A percentile compares a stretch with the other conserved stretches of the same genome.
Evolutionary conservation across 2,888 invertebrate species (phyloP).

Genomic region (Mythimna albipuncta): DNA sequence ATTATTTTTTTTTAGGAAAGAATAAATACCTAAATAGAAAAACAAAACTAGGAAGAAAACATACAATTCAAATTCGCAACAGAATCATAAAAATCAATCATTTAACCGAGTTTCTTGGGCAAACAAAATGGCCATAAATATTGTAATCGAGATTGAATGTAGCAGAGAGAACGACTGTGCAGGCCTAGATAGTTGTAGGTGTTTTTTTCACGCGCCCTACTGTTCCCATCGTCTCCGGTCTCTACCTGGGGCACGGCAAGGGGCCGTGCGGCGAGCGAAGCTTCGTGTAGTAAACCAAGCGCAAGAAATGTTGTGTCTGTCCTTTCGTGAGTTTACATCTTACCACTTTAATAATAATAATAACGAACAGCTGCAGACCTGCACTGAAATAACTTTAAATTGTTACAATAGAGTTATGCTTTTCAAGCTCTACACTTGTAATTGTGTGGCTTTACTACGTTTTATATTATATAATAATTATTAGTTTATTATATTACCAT

Average conservation of each 20-base stretch:
- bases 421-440: neutral
- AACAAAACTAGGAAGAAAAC: neutral
- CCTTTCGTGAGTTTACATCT: constrained; percentile 61
- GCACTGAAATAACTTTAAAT: neutral
- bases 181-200: constrained; percentile 24
- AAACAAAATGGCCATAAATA: constrained; percentile 52
- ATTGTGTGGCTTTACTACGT: constrained; percentile 1
- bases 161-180: neutral
- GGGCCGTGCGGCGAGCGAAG: constrained; percentile 77
- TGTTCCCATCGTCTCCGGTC: constrained; percentile 45
- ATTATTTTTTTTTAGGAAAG: too few species aligned
- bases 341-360: constrained; percentile 60
- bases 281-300: constrained; percentile 67
- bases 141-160: constrained; percentile 37
- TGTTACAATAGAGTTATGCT: neutral
- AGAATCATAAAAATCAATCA: constrained; percentile 27
- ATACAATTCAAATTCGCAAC: constrained; percentile 12
- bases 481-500: neutral
- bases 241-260: constrained; percentile 78
- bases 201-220: constrained; percentile 63
- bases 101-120: constrained; percentile 16
- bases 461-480: constrained; percentile 3
- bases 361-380: constrained; percentile 18
- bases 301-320: constrained; percentile 76
- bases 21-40: neutral